Evolutionary conservation across 2,888 invertebrate species (phyloP).

Genomic region (Yponomeuta malinellus): DNA sequence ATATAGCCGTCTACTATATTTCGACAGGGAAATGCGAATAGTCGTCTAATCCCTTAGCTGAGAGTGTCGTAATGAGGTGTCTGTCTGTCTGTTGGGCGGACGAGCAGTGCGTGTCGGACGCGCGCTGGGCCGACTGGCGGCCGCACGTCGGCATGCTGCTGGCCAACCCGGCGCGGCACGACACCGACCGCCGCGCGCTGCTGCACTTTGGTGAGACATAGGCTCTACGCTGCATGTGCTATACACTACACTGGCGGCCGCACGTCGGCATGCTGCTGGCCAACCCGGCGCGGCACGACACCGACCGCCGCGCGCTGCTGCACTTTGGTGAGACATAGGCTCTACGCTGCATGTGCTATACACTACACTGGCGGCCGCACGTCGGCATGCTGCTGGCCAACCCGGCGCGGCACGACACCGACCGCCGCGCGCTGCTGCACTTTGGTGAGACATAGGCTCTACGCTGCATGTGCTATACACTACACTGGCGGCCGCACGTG

Average conservation of each 20-base stretch:
- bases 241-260: no score
- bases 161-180: slow-evolving; percentile 85
- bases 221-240: no score
- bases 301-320: slow-evolving; percentile 85
- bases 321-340: slow-evolving; percentile 71
- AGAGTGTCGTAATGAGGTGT: no score
- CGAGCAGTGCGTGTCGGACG: slow-evolving; percentile 79
- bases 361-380: slow-evolving; percentile 92
- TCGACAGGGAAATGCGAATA: no score
- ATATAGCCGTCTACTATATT: no score
- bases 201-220: slow-evolving; percentile 77
- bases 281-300: slow-evolving; percentile 83
- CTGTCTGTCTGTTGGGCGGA: no score
- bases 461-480: no score
- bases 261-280: slow-evolving; percentile 97
- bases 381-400: slow-evolving; percentile 96
- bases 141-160: slow-evolving; percentile 97
- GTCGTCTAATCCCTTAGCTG: no score
- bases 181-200: slow-evolving; percentile 85
- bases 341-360: no score
- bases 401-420: slow-evolving; percentile 82
- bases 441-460: slow-evolving; percentile 59
- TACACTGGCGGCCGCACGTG: no score
- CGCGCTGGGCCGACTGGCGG: slow-evolving; percentile 94
- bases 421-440: slow-evolving; percentile 84